A percentile compares a stretch with the other conserved stretches of the same genome.
phyloP scores from a whole-genome alignment of 2,113 vertebrate species.

The Odontesthes bonariensis region DNA sequence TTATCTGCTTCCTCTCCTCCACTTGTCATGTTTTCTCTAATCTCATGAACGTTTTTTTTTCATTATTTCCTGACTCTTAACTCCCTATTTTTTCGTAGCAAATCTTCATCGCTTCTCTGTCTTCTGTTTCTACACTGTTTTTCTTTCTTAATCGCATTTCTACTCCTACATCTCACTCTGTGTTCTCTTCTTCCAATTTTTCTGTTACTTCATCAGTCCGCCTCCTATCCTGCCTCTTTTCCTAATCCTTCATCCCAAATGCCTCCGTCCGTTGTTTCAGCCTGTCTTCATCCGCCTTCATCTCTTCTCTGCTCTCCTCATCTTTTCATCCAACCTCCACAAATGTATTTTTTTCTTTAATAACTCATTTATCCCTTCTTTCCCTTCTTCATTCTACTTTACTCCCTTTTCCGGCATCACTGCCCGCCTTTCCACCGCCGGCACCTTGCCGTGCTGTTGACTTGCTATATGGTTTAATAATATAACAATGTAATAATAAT shows the following conservation, averaged over 20 bases:
- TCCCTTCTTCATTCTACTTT: neutral
- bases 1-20: constrained; percentile 8
- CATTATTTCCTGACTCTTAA: neutral
- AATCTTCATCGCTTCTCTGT: no score
- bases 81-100: neutral
- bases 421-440: constrained; percentile 7
- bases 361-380: neutral
- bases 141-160: neutral
- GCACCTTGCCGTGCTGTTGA: constrained; percentile 12
- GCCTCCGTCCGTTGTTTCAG: neutral
- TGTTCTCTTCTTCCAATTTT: constrained; percentile 4
- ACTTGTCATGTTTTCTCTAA: neutral
- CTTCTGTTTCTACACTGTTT: neutral
- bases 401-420: neutral
- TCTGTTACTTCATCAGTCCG: constrained; percentile 20
- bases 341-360: neutral
- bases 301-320: constrained; percentile 1
- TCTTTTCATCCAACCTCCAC: neutral
- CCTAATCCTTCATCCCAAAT: constrained; percentile 15
- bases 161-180: neutral
- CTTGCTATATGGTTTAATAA: neutral
- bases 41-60: neutral
- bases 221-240: neutral
- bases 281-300: neutral
- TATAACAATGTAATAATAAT: no score